Evolutionary conservation across 2,888 invertebrate species (phyloP).

Genomic region (Saturnia pavonia): DNA sequence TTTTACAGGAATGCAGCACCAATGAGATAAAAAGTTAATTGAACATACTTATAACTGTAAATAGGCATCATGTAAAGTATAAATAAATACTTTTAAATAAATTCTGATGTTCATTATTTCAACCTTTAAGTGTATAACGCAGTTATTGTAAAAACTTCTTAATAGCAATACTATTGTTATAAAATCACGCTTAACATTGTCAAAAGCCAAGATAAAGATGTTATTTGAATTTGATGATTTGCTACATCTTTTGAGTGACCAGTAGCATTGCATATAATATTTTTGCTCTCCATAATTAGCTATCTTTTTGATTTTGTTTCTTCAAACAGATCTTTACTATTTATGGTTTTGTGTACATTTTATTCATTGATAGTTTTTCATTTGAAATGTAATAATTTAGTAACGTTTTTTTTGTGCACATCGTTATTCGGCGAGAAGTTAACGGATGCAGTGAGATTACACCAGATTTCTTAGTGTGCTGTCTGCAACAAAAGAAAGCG

Average conservation of each 20-base stretch:
- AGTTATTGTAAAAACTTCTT: background rate
- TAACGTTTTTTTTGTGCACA: background rate
- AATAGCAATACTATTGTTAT: background rate
- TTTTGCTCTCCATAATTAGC: background rate
- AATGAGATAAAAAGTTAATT: too few species aligned
- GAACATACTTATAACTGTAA: too few species aligned
- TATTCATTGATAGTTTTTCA: background rate
- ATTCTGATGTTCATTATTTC: too few species aligned
- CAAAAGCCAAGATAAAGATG: background rate
- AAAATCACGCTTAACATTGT: background rate
- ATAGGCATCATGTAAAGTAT: too few species aligned
- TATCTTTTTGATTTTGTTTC: background rate
- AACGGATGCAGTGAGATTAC: background rate
- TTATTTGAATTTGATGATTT: background rate
- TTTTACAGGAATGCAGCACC: too few species aligned
- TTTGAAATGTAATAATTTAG: background rate
- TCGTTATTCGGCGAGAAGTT: background rate
- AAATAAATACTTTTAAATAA: too few species aligned
- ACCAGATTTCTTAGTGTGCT: constrained; percentile 5
- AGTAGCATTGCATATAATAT: background rate
- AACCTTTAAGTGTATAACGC: too few species aligned
- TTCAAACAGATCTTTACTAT: background rate
- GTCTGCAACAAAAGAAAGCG: constrained; percentile 1
- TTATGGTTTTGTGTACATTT: background rate
- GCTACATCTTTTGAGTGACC: background rate